phyloP scores from a whole-genome alignment of 2,113 vertebrate species.

The Pao palembangensis region DNA sequence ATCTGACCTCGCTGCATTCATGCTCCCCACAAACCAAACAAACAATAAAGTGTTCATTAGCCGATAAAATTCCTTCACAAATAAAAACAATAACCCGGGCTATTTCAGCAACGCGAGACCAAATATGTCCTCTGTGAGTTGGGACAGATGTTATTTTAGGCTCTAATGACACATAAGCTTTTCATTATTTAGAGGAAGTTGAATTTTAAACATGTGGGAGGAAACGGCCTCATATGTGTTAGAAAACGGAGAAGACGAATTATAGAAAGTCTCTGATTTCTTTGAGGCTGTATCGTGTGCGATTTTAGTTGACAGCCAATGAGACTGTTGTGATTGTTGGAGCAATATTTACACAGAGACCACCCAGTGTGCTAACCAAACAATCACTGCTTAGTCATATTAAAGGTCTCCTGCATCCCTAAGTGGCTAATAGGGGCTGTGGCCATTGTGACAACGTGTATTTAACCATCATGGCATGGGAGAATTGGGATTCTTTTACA shows the following conservation, averaged over 20 bases:
- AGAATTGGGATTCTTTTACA: not conserved
- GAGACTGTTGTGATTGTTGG: constrained; percentile 42
- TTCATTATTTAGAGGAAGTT: constrained; percentile 49
- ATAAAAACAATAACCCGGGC: constrained; percentile 13
- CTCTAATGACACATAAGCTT: constrained; percentile 22
- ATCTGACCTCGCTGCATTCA: constrained; percentile 26
- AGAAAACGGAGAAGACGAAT: constrained; percentile 23
- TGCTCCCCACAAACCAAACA: constrained; percentile 33
- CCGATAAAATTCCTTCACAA: constrained; percentile 22
- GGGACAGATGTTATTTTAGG: constrained; percentile 13
- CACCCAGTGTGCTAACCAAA: constrained; percentile 49
- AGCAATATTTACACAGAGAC: constrained; percentile 60
- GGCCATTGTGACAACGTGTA: constrained; percentile 5
- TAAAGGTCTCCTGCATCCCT: constrained; percentile 36
- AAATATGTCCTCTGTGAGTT: constrained; percentile 18
- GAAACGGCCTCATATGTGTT: constrained; percentile 14
- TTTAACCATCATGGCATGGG: not conserved
- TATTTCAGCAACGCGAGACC: constrained; percentile 17
- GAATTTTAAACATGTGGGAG: constrained; percentile 18
- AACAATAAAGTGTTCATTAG: constrained; percentile 6
- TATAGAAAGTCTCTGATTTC: constrained; percentile 18
- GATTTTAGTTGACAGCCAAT: constrained; percentile 33
- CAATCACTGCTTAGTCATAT: constrained; percentile 45
- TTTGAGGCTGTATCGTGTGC: constrained; percentile 30
- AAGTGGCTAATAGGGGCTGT: constrained; percentile 17